A percentile compares a stretch with the other conserved stretches of the same genome.
Conservation (phyloP, 2,797 vertebrate genomes). For the Sphenodon punctatus region DNA sequence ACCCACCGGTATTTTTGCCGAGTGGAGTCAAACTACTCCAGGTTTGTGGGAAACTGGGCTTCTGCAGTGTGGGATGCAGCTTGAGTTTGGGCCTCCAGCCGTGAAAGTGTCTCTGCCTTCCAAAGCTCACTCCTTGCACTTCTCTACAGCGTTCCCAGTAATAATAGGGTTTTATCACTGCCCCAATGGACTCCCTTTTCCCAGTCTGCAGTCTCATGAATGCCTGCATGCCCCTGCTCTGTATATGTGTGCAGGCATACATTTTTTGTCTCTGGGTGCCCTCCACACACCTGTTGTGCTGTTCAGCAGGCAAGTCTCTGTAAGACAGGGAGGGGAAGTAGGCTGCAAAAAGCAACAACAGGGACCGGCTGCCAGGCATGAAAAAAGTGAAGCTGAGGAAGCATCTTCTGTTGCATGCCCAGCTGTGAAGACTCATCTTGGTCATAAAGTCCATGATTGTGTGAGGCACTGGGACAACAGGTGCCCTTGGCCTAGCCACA, state of each 20-base stretch:
- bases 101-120: no score
- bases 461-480: constrained; percentile 38
- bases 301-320: not conserved
- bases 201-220: not conserved
- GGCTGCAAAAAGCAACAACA: not conserved
- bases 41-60: no score
- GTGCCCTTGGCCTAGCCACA: not conserved
- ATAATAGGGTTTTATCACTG: no score
- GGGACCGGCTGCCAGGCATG: not conserved
- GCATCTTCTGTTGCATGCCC: not conserved
- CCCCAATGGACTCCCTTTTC: not conserved
- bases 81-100: no score
- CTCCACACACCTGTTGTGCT: not conserved
- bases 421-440: rapidly evolving
- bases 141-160: no score
- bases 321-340: not conserved
- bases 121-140: no score
- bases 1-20: no score
- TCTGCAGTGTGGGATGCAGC: no score
- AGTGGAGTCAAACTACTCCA: no score
- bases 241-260: not conserved
- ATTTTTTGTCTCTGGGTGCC: not conserved
- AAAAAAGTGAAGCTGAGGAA: not conserved
- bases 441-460: constrained; percentile 2
- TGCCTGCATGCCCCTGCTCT: not conserved